phyloP scores from a whole-genome alignment of 2,113 vertebrate genomes.

The Rhinogobius similis region DNA sequence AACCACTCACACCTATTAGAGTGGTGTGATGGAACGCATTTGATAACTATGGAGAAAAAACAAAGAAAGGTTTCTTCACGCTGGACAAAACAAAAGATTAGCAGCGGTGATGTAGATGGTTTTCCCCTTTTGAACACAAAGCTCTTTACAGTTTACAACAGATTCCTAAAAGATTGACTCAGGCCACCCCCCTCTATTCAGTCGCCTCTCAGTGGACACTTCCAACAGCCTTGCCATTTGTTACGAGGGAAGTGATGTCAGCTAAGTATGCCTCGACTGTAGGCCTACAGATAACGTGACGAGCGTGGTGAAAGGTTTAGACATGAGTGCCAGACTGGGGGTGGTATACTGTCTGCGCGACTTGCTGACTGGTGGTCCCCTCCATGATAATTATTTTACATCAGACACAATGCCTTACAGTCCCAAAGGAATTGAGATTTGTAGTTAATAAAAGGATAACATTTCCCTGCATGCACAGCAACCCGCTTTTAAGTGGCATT shows the following conservation, averaged over 20 bases:
- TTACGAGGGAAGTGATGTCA: conserved; percentile 76
- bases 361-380: conserved; percentile 44
- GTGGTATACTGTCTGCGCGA: conserved; percentile 39
- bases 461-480: conserved; percentile 1
- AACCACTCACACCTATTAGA: conserved; percentile 40
- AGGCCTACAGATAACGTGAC: conserved; percentile 61
- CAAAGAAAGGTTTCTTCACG: conserved; percentile 50
- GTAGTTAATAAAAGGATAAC: conserved; percentile 12
- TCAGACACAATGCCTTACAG: neutral
- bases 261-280: conserved; percentile 33
- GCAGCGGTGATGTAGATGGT: conserved; percentile 69
- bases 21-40: conserved; percentile 31
- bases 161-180: conserved; percentile 71
- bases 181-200: conserved; percentile 23
- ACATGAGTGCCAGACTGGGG: conserved; percentile 32
- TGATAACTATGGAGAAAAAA: conserved; percentile 29
- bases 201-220: conserved; percentile 60
- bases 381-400: conserved; percentile 38
- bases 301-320: conserved; percentile 38
- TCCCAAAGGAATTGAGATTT: neutral
- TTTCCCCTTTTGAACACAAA: conserved; percentile 73
- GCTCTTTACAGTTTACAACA: conserved; percentile 63
- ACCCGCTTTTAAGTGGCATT: conserved; percentile 13
- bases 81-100: conserved; percentile 50
- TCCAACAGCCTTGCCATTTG: conserved; percentile 73